Conservation (phyloP, 2,888 invertebrate species). For the Rhopalosiphum nymphaeae region DNA sequence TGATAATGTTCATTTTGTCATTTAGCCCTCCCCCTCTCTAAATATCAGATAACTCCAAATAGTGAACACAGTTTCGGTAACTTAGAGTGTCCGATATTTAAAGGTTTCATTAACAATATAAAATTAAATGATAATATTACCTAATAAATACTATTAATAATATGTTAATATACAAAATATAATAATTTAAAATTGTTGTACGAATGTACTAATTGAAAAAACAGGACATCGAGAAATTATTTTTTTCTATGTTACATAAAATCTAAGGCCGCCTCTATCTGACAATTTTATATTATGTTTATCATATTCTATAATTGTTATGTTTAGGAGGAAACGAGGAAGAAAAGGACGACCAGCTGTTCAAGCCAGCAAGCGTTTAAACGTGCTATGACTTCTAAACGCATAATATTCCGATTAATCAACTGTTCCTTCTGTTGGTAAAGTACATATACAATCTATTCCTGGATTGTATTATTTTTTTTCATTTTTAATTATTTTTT, state of each 20-base stretch:
- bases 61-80: too few species aligned
- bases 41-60: too few species aligned
- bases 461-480: background rate
- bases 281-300: background rate
- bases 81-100: too few species aligned
- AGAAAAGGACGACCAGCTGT: background rate
- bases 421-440: conserved; percentile 63
- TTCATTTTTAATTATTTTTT: background rate
- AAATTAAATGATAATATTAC: background rate
- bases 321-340: background rate
- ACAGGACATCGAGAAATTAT: background rate
- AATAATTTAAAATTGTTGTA: background rate
- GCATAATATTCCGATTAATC: conserved; percentile 29
- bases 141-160: too few species aligned
- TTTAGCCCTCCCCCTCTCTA: too few species aligned
- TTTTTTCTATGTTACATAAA: background rate
- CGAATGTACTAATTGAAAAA: background rate
- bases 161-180: background rate
- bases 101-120: too few species aligned
- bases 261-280: background rate
- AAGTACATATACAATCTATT: background rate
- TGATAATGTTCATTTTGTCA: too few species aligned
- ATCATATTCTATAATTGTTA: background rate
- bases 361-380: conserved; percentile 43
- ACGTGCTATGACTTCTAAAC: conserved; percentile 45